Base-by-base conservation (phyloP, 2,113 vertebrate genomes). In the Planiliza haematocheilus region DNA sequence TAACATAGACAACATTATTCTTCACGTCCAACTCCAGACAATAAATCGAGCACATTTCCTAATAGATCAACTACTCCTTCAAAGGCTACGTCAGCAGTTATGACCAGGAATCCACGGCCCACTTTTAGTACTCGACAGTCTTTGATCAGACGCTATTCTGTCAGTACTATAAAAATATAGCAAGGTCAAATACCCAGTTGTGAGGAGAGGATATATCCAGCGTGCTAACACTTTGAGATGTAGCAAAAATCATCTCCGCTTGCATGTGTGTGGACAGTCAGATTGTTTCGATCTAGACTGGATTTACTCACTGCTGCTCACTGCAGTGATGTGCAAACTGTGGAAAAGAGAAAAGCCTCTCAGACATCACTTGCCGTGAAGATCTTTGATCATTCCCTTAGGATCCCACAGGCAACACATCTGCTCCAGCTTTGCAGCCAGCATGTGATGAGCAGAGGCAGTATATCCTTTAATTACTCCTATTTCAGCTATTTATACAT, bases 401-500 rank as follows among this genome's bases (percentile, higher is more conserved):
- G 71, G 70, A 86, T 84, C 84, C 85, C 86, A 83, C 55, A 79
- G 83, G 82, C 86, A 82, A 82, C 83, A 89, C 90, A 91, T 93
- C 87, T 90, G 87, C 83, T 89, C 64, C 59, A 60, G 70, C 85
- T 85, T 85, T 84, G 61, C 79, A 72, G 74, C 61, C 85, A 84
- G 85, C 82, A 83, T 76, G 71, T 84, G 86, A 89, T 83, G 75
- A 88, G 77, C 77, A 51, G 50, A 58, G 70, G 79, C 78, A 51
- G 56, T 69, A 82, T 77, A 83, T 91, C 88, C 88, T 90, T 88
- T 90, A 89, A 88, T 91, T 88, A 86, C 77, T 88, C 78, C 83
- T 74, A 63, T 84, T 80, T 85, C 72, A 74, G 62, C 53, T 78
- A 66, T 91, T 89, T 81, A 85, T 88, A 82, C 63, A 75, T 83